These are phyloP conservation scores for Pantherophis vulpinus DNA, from an alignment of 2,797 vertebrate genomes.

Conservation along the genomic window DNA sequence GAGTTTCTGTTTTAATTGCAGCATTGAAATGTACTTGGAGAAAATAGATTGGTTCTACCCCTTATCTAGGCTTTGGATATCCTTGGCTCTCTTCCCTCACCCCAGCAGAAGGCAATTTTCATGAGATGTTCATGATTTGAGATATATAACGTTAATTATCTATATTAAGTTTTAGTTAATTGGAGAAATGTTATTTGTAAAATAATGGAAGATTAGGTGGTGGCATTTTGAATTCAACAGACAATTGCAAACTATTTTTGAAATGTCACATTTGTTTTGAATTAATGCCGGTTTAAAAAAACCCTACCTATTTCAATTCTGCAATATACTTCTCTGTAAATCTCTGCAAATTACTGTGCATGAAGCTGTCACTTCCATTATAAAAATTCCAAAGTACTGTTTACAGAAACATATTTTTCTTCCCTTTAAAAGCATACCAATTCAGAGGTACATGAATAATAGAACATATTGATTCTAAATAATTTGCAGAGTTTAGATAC, in stretches of 20 bases:
- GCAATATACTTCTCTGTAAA: conserved; percentile 12
- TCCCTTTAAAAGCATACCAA: neutral
- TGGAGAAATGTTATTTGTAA: neutral
- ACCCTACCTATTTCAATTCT: neutral
- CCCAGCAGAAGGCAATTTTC: too few species aligned
- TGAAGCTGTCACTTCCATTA: neutral
- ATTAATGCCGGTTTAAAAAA: neutral
- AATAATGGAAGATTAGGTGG: conserved; percentile 6
- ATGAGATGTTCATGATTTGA: neutral
- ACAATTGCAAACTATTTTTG: neutral
- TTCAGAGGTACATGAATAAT: neutral
- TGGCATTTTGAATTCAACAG: neutral
- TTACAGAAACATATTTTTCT: neutral
- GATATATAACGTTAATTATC: neutral
- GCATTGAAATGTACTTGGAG: neutral
- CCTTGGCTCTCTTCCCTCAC: too few species aligned
- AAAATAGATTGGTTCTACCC: neutral
- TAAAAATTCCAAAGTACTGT: conserved; percentile 2
- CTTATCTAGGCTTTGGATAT: too few species aligned
- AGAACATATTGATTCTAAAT: neutral
- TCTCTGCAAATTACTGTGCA: neutral
- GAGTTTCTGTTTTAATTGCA: neutral
- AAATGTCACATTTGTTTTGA: neutral
- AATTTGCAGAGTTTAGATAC: neutral
- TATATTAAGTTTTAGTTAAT: neutral